phyloP scores from a whole-genome alignment of 2,797 vertebrate species.

The Sebastes nivosus region DNA sequence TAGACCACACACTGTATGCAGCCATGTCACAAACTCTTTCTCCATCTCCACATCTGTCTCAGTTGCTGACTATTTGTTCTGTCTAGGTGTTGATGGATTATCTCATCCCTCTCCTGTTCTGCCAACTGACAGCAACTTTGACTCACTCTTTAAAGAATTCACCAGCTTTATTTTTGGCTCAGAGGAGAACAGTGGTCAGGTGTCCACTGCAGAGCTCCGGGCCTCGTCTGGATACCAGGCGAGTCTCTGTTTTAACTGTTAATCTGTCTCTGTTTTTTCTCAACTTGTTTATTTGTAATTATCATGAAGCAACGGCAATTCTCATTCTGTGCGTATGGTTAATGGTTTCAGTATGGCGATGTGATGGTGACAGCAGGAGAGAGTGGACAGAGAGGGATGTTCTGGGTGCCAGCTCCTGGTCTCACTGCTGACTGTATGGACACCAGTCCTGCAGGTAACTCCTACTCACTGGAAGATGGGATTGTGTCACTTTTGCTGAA shows the following conservation, averaged over 20 bases:
- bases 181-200: conserved; percentile 18
- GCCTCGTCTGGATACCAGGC: conserved; percentile 85
- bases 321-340: neutral
- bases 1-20: neutral
- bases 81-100: conserved; percentile 82
- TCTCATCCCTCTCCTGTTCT: conserved; percentile 84
- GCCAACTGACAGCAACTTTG: conserved; percentile 87
- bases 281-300: neutral
- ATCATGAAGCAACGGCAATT: neutral
- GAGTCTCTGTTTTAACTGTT: conserved; percentile 21
- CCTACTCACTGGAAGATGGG: neutral
- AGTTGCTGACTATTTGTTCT: neutral
- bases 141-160: conserved; percentile 82
- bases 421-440: conserved; percentile 86
- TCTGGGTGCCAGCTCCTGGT: conserved; percentile 85
- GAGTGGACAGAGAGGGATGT: conserved; percentile 53
- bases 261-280: neutral
- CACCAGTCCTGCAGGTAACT: conserved; percentile 88
- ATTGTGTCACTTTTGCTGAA: neutral
- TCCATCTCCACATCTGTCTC: neutral
- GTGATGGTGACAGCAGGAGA: conserved; percentile 68
- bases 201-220: conserved; percentile 18
- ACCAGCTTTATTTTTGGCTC: conserved; percentile 70
- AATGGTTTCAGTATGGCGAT: conserved; percentile 83
- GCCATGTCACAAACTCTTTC: neutral